Percentiles rank a stretch among this genome's conserved stretches.
phyloP scores from a whole-genome alignment of 1,140 invertebrate genomes.

The Formica exsecta region DNA sequence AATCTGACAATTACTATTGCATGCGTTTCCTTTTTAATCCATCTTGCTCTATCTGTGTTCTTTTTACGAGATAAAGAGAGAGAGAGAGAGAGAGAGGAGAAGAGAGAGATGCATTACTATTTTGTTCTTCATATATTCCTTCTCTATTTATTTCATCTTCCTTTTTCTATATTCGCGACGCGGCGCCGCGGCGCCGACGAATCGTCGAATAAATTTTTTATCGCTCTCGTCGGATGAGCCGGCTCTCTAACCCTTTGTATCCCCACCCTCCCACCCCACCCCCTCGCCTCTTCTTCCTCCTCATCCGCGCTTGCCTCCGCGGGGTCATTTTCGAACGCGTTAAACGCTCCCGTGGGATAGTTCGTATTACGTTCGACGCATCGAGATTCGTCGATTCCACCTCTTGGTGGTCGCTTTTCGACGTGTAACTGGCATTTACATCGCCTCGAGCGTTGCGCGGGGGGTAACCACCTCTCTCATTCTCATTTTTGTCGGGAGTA shows the following conservation, averaged over 20 bases:
- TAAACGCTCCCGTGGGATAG: slow-evolving; percentile 53
- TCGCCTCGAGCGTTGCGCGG: slow-evolving; percentile 6
- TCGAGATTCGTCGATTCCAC: slow-evolving; percentile 57
- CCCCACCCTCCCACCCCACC: background rate
- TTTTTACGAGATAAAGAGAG: background rate
- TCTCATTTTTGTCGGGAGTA: slow-evolving; percentile 42
- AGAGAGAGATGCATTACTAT: slow-evolving; percentile 18
- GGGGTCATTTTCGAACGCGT: slow-evolving; percentile 63
- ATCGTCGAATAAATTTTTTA: slow-evolving; percentile 72
- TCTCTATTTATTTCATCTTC: background rate
- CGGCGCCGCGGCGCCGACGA: slow-evolving; percentile 34
- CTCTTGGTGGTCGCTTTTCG: slow-evolving; percentile 37
- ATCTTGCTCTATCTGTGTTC: background rate
- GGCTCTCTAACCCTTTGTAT: slow-evolving; percentile 58
- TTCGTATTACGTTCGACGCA: slow-evolving; percentile 41
- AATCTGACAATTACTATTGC: slow-evolving; percentile 25
- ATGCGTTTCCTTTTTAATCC: background rate
- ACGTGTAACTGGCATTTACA: slow-evolving; percentile 50
- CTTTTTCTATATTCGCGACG: slow-evolving; percentile 46
- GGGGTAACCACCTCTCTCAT: slow-evolving; percentile 20
- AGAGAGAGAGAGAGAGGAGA: too few relatives aligned
- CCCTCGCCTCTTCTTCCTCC: too few relatives aligned
- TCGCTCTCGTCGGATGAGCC: slow-evolving; percentile 60
- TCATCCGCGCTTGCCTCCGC: background rate
- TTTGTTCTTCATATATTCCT: slow-evolving; percentile 13